Conservation (phyloP, 2,113 vertebrate genomes). For the Sardina pilchardus region DNA sequence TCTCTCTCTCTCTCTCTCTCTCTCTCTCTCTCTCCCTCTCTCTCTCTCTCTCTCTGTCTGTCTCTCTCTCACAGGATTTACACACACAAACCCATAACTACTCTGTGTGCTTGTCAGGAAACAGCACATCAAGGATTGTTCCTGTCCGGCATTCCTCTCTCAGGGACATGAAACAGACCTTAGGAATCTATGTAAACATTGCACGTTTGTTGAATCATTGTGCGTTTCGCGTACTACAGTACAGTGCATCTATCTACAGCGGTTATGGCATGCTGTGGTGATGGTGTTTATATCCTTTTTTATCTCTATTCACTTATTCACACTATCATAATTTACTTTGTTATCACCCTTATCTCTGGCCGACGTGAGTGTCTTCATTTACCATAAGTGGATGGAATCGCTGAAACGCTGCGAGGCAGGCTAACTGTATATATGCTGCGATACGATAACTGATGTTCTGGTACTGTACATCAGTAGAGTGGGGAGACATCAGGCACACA, state of each 20-base stretch:
- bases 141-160: constrained; percentile 6
- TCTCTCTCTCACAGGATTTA: not conserved
- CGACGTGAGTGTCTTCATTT: not conserved
- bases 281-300: not conserved
- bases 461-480: not conserved
- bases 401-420: not conserved
- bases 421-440: not conserved
- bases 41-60: not conserved
- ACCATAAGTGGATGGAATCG: not conserved
- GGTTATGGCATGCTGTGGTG: not conserved
- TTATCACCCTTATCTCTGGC: not conserved
- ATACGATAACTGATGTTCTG: not conserved
- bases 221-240: not conserved
- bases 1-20: constrained; percentile 10
- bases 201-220: not conserved
- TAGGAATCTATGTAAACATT: not conserved
- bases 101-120: constrained; percentile 6
- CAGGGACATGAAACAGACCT: constrained; percentile 4
- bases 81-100: constrained; percentile 7
- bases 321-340: not conserved
- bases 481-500: not conserved
- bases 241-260: not conserved
- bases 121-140: constrained; percentile 18
- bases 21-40: not conserved
- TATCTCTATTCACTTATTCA: not conserved